Evolutionary conservation across 2,797 vertebrate genomes (phyloP), one percentile per base, ranked within the genome.

Genomic region (Bradypus variegatus): DNA sequence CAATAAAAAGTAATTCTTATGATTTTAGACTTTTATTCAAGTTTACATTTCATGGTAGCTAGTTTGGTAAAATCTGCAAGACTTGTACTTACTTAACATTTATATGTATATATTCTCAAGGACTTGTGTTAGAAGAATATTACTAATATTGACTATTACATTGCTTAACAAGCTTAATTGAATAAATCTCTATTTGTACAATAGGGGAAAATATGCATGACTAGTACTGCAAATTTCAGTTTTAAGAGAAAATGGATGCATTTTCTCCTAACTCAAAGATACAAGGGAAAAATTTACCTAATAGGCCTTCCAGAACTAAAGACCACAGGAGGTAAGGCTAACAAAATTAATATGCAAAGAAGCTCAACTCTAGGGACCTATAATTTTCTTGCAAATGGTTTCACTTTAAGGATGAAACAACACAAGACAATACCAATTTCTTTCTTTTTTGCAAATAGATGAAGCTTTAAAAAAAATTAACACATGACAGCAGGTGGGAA

Each of bases 321-420:
- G 98, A 98, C 98, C 98, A 97, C 98, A 97, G 99, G 99, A 98
- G 98, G 98, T 98, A 99, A 98, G 98, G 98, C 98, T 99, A 99
- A 99, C 98, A 98, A 98, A 99, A 99, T 99, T 99, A 99, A 98
- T 99, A 99, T 99, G 98, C 99, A 99, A 99, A 99, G 98, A 98
- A 98, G 97, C 97, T 98, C 97, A 98, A 97, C 98, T 98, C 98
- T 97, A 97, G 98, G 98, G 98, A 98, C 98, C 98, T 98, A 98
- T 99, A 98, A 99, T 99, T 99, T 99, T 98, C 98, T 98, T 97
- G 97, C 98, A 99, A 98, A 99, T 98, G 97, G 98, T 98, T 99
- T 98, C 97, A 95, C 98, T 98, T 98, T 98, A 98, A 98, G 97
- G 98, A 98, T 98, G 98, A 99, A 99, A 98, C 98, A 97, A 98